Percentiles rank a stretch among this genome's conserved stretches.
phyloP scores from a whole-genome alignment of 2,113 vertebrate species.

The Microtus richardsoni region DNA sequence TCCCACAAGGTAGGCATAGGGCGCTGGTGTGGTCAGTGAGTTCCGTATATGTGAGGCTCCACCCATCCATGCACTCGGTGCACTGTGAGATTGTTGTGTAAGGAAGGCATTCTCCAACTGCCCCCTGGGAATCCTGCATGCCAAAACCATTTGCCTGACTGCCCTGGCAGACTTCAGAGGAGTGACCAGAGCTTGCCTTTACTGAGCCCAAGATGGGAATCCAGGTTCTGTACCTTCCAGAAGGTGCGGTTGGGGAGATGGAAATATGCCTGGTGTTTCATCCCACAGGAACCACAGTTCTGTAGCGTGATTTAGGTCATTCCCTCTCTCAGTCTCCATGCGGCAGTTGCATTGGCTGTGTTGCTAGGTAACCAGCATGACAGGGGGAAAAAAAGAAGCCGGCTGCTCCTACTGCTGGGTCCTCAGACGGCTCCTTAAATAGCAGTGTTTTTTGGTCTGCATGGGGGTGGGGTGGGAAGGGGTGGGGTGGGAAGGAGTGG shows the following conservation, averaged over 20 bases:
- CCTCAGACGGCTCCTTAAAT: slow-evolving; percentile 87
- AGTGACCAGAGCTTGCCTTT: slow-evolving; percentile 19
- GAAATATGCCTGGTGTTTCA: slow-evolving; percentile 72
- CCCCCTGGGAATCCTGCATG: not conserved
- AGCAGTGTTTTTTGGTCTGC: slow-evolving; percentile 72
- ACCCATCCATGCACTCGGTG: not conserved
- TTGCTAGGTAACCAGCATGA: slow-evolving; percentile 87
- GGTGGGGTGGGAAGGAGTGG: not conserved
- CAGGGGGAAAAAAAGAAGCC: slow-evolving; percentile 63
- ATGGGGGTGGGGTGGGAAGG: slow-evolving; percentile 16
- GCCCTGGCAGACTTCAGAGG: not conserved
- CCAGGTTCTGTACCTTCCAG: slow-evolving; percentile 66
- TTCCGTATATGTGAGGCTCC: not conserved
- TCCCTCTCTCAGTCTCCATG: slow-evolving; percentile 82
- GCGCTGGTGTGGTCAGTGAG: not conserved
- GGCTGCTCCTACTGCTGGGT: slow-evolving; percentile 56
- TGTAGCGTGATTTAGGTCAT: slow-evolving; percentile 79
- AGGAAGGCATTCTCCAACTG: not conserved
- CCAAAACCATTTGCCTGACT: not conserved
- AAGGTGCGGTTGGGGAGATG: slow-evolving; percentile 72
- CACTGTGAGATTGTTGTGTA: not conserved
- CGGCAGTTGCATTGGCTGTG: slow-evolving; percentile 81
- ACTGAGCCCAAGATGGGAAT: slow-evolving; percentile 66
- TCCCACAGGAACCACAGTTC: slow-evolving; percentile 77
- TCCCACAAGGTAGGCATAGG: not conserved